Evolutionary conservation across 2,888 invertebrate genomes (phyloP).

Genomic region (Ophion ventricosus): DNA sequence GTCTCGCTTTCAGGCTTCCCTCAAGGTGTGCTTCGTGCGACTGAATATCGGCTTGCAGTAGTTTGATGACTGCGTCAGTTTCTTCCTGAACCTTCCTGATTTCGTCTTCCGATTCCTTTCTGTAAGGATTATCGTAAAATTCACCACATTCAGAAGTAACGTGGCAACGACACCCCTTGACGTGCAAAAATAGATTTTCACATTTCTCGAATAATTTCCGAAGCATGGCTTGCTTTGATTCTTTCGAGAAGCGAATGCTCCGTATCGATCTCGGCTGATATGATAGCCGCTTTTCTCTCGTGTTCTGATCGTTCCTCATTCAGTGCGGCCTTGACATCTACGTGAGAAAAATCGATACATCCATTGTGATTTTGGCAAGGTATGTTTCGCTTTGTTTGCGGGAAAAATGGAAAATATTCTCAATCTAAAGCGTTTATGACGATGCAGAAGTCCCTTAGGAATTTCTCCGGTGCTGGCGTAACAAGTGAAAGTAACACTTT

Average conservation of each 20-base stretch:
- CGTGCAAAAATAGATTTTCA: constrained; percentile 33
- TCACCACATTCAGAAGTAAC: not conserved
- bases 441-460: no score
- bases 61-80: constrained; percentile 25
- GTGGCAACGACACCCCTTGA: not conserved
- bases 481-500: no score
- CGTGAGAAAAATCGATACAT: not conserved
- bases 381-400: constrained; percentile 6
- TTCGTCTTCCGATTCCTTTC: constrained; percentile 49
- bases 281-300: constrained; percentile 28
- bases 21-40: constrained; percentile 25
- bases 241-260: constrained; percentile 53
- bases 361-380: not conserved
- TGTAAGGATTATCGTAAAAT: constrained; percentile 21
- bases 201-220: constrained; percentile 54
- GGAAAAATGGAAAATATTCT: constrained; percentile 6
- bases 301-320: constrained; percentile 44
- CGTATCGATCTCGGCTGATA: constrained; percentile 46
- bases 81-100: constrained; percentile 51
- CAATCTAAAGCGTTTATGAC: not conserved
- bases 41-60: constrained; percentile 57
- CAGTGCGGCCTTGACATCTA: constrained; percentile 54
- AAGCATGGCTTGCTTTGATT: constrained; percentile 48
- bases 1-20: constrained; percentile 28
- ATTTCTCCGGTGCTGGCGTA: no score